Evolutionary conservation across 2,797 vertebrate genomes (phyloP).

Genomic region (Phoxinus dragarum): DNA sequence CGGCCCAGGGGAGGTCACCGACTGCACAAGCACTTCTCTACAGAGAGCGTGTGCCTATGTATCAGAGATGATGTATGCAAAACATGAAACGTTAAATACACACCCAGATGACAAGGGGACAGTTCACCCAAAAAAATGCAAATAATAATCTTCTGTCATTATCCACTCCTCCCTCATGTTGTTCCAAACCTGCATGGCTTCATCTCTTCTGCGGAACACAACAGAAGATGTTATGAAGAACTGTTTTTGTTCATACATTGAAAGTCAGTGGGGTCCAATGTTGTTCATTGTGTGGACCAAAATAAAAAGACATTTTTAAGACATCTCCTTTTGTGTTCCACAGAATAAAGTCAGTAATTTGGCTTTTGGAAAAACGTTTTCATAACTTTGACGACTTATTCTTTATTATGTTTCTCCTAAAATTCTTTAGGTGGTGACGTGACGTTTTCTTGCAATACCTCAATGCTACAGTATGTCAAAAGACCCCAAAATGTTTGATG

Average conservation of each 20-base stretch:
- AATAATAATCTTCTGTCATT: background rate
- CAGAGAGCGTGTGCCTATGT: slow-evolving; percentile 16
- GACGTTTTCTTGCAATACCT: background rate
- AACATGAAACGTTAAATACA: slow-evolving; percentile 33
- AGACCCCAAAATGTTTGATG: background rate
- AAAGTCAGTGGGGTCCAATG: background rate
- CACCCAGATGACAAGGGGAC: background rate
- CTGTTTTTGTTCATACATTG: background rate
- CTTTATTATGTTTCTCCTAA: background rate
- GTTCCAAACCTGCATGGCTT: background rate
- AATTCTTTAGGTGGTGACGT: background rate
- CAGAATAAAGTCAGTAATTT: background rate
- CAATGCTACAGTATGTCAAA: background rate
- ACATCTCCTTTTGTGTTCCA: background rate
- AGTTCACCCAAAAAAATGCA: background rate
- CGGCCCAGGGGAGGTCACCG: slow-evolving; percentile 52
- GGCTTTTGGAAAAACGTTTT: background rate
- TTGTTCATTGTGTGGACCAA: background rate
- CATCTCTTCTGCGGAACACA: background rate
- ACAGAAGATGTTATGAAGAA: background rate
- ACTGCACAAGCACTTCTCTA: slow-evolving; percentile 46
- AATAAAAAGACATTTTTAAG: background rate
- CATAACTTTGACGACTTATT: background rate
- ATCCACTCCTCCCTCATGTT: background rate
- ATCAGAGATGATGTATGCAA: slow-evolving; percentile 36